Evolutionary conservation across 2,113 vertebrate species (phyloP).

Genomic region (Xiphias gladius): DNA sequence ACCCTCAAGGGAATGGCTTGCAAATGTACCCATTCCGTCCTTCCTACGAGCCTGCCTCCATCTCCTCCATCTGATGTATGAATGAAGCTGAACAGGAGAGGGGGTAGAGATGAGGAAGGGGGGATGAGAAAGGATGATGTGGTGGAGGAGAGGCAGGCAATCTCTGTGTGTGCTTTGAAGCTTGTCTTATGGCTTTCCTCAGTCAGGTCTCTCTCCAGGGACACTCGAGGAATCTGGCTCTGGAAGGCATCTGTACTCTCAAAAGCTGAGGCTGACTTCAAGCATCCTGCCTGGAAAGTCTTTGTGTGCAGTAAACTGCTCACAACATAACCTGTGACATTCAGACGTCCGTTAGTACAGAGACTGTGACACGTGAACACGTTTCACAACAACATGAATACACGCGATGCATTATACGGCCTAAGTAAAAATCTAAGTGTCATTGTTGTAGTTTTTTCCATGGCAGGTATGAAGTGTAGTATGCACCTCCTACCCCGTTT

Average conservation of each 20-base stretch:
- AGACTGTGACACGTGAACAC: constrained; percentile 35
- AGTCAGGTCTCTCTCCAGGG: constrained; percentile 78
- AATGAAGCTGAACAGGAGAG: constrained; percentile 50
- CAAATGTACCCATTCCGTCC: constrained; percentile 72
- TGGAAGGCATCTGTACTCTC: constrained; percentile 56
- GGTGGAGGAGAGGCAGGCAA: constrained; percentile 70
- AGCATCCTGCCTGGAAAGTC: constrained; percentile 44
- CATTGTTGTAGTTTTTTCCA: not conserved
- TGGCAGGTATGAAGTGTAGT: not conserved
- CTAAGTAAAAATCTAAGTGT: constrained; percentile 19
- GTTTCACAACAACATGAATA: not conserved
- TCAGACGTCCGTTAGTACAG: not conserved
- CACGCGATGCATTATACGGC: not conserved
- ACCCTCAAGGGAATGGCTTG: constrained; percentile 74
- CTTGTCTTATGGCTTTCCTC: constrained; percentile 80
- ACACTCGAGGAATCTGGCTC: constrained; percentile 68
- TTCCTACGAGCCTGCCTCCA: constrained; percentile 53
- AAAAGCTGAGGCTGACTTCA: constrained; percentile 48
- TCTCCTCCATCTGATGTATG: constrained; percentile 64
- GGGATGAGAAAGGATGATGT: constrained; percentile 35
- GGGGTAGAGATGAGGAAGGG: constrained; percentile 5
- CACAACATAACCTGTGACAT: constrained; percentile 37
- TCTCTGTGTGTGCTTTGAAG: constrained; percentile 78
- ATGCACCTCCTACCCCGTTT: too few relatives aligned
- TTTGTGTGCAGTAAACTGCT: constrained; percentile 20